These are phyloP conservation scores for Pteropus alecto DNA, from an alignment of 2,113 vertebrate genomes.

Conservation along the genomic window DNA sequence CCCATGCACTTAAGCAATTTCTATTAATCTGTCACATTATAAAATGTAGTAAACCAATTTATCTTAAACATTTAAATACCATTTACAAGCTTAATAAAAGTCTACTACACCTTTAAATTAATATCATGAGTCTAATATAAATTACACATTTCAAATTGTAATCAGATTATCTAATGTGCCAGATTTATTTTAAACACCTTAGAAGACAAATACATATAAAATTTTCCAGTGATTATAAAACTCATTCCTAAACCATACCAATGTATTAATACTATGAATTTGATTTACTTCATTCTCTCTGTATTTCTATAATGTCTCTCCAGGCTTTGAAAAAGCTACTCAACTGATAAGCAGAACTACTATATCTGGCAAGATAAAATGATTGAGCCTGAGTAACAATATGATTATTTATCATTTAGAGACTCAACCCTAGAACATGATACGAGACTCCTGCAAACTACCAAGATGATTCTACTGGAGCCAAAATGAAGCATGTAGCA, in stretches of 20 bases:
- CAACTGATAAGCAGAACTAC: background rate
- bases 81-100: background rate
- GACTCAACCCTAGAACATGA: background rate
- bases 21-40: background rate
- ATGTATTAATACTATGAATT: background rate
- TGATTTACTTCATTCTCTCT: background rate
- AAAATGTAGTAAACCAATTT: background rate
- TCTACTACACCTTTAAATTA: background rate
- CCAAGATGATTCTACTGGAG: background rate
- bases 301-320: background rate
- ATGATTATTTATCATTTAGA: background rate
- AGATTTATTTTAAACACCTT: conserved; percentile 23
- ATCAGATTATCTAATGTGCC: background rate
- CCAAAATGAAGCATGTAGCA: background rate
- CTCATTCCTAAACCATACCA: background rate
- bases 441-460: accelerated
- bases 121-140: background rate
- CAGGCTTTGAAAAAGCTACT: conserved; percentile 28
- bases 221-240: background rate
- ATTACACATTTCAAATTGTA: background rate
- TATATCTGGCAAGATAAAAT: background rate
- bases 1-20: background rate
- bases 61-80: background rate
- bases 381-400: background rate
- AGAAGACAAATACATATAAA: background rate